Base-by-base conservation (phyloP, 2,888 invertebrate species). In the Trichogramma dendrolimi region DNA sequence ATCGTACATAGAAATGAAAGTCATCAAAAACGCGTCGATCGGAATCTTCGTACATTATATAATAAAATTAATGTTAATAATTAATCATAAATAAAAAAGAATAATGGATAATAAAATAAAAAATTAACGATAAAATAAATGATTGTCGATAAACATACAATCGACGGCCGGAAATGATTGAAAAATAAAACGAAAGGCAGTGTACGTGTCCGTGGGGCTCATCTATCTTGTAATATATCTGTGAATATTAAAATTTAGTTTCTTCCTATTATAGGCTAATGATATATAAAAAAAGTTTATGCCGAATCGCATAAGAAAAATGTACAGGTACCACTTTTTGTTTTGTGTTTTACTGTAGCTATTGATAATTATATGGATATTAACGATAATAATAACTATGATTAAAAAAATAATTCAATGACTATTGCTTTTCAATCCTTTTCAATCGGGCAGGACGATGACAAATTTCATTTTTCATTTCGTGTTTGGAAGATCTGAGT, bases 291-390 rank as follows among this genome's bases (percentile, higher is more conserved):
- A 71, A 71, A 67, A 67, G 70, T 76, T 78, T 79, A 77, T 73
- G 78, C 77, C 72, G 76, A 75, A 69, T 77, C 75, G 73, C 74
- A 73, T 78, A 78, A 78, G 77, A 67, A 77, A 69, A 73, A 75
- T 79, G 79, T 79, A 79, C 79, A 79, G 79, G 76, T 78, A 79
- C 78, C 76, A 78, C 72, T 76, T 77, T 78, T 78, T 76, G 77
- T 79, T 79, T 79, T 78, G 79, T 79, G 79, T 79, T 79, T 78
- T 79, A 78, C 75, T 78, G 78, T 79, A 79, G 79, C 76, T 79
- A 79, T 79, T 76, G 74, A 78, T 78, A 78, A 79, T 78, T 78
- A 79, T 78, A 79, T 79, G 78, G 75, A 79, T 77, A 78, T 78
- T 79, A 78, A 78, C 72, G 76, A 78, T 79, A 78, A 79, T 79